Percentiles rank a stretch among this genome's conserved stretches.
Conservation (phyloP, 2,888 invertebrate species). For the Drepana falcataria region DNA sequence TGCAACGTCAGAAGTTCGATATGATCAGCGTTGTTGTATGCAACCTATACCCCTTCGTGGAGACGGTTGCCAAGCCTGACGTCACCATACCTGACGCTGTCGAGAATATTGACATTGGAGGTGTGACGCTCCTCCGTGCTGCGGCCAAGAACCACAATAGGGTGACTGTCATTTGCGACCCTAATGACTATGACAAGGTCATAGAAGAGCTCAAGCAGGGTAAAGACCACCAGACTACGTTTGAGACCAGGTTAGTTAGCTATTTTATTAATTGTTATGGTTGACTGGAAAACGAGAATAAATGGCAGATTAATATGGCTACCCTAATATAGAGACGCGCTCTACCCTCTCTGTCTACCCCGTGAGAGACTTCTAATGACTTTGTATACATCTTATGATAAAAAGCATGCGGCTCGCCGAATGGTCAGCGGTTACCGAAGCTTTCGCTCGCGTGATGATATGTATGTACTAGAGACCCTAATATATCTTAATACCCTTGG, state of each 20-base stretch:
- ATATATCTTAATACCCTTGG: not conserved
- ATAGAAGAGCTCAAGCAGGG: constrained; percentile 83
- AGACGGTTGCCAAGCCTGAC: constrained; percentile 88
- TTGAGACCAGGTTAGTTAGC: constrained; percentile 81
- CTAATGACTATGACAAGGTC: constrained; percentile 89
- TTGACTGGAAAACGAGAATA: too few relatives aligned
- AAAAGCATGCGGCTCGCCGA: too few relatives aligned
- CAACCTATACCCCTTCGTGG: constrained; percentile 96
- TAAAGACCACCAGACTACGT: constrained; percentile 82
- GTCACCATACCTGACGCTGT: constrained; percentile 93
- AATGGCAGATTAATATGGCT: too few relatives aligned
- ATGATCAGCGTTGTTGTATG: constrained; percentile 94
- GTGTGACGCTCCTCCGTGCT: constrained; percentile 95
- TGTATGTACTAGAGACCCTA: too few relatives aligned
- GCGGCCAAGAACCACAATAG: constrained; percentile 98
- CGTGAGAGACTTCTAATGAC: too few relatives aligned
- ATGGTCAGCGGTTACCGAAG: too few relatives aligned
- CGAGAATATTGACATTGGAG: constrained; percentile 98
- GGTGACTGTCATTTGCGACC: constrained; percentile 96
- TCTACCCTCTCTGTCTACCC: too few relatives aligned
- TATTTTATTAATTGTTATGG: not conserved
- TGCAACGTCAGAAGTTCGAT: constrained; percentile 87
- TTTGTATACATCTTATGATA: too few relatives aligned
- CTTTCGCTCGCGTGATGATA: too few relatives aligned
- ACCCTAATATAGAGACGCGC: too few relatives aligned